A percentile compares a stretch with the other conserved stretches of the same genome.
Conservation (phyloP, 2,888 invertebrate species). For the Ligdia adustata region DNA sequence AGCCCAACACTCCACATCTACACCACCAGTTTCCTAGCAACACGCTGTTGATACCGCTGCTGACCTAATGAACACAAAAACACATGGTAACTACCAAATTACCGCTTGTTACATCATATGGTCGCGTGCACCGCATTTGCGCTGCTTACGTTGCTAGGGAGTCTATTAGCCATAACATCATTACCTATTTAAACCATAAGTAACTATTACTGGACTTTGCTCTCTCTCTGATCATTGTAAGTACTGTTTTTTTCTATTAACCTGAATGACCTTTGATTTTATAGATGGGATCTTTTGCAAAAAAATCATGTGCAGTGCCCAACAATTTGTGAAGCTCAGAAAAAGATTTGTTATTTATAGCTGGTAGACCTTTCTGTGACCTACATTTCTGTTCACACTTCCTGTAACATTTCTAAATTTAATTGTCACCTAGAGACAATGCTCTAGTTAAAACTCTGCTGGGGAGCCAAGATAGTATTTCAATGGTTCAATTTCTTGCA, state of each 20-base stretch:
- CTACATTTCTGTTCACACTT: slow-evolving; percentile 65
- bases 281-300: slow-evolving; percentile 15
- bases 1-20: slow-evolving; percentile 10
- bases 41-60: slow-evolving; percentile 79
- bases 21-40: slow-evolving; percentile 79
- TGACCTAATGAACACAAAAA: slow-evolving; percentile 79
- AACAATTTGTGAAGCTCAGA: slow-evolving; percentile 5
- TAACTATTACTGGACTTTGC: slow-evolving; percentile 39
- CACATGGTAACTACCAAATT: slow-evolving; percentile 60
- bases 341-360: slow-evolving; percentile 46
- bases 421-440: slow-evolving; percentile 62
- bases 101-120: slow-evolving; percentile 74
- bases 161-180: slow-evolving; percentile 57
- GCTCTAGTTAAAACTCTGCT: slow-evolving; percentile 49
- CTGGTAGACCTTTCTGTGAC: slow-evolving; percentile 65
- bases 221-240: slow-evolving; percentile 33
- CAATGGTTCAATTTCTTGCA: slow-evolving; percentile 18
- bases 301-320: slow-evolving; percentile 11
- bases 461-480: slow-evolving; percentile 32
- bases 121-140: slow-evolving; percentile 55
- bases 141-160: slow-evolving; percentile 65
- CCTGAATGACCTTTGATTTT: slow-evolving; percentile 28
- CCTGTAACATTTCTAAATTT: slow-evolving; percentile 70
- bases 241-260: slow-evolving; percentile 21
- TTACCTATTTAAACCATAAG: slow-evolving; percentile 37